phyloP scores from a whole-genome alignment of 2,113 vertebrate species.

The Myrmecobius fasciatus region DNA sequence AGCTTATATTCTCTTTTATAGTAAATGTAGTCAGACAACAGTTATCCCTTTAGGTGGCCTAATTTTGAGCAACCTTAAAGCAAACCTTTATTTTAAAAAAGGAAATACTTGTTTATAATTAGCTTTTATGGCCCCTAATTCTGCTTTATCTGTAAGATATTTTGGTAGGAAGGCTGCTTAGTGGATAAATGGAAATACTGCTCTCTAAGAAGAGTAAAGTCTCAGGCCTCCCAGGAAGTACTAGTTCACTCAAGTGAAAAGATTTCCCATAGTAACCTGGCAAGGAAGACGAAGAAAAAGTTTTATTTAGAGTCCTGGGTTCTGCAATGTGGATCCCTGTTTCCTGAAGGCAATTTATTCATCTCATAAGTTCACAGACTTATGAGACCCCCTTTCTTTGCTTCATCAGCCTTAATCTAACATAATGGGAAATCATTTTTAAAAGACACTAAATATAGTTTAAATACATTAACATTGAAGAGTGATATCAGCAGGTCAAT shows the following conservation, averaged over 20 bases:
- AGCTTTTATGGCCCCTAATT: neutral
- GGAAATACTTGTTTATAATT: neutral
- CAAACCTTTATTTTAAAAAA: neutral
- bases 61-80: neutral
- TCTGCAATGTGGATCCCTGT: neutral
- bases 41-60: neutral
- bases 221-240: neutral
- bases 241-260: neutral
- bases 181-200: neutral
- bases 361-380: neutral
- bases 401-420: neutral
- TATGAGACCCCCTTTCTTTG: neutral
- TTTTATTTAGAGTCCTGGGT: neutral
- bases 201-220: neutral
- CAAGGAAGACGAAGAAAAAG: neutral
- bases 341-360: neutral
- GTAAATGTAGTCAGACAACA: neutral
- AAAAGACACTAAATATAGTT: neutral
- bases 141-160: neutral
- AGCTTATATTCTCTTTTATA: neutral
- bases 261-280: neutral
- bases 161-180: neutral
- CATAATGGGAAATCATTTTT: neutral
- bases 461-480: neutral
- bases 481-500: neutral